phyloP scores from a whole-genome alignment of 2,113 vertebrate genomes.

The Cyphomyrus discorhynchus region DNA sequence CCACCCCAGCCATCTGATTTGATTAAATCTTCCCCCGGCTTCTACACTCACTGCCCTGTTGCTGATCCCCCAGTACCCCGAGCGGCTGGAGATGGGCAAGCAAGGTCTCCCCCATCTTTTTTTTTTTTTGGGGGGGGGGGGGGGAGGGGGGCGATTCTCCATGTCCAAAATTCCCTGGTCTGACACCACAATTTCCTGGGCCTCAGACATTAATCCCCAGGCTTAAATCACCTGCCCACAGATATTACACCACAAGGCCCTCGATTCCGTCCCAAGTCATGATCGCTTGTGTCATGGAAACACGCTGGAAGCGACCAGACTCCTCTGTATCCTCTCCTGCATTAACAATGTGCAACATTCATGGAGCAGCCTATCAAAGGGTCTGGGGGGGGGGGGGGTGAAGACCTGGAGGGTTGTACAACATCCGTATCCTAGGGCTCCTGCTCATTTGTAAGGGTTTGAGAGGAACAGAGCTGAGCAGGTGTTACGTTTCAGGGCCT shows the following conservation, averaged over 20 bases:
- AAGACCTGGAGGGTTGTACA: not conserved
- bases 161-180: not conserved
- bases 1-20: constrained; percentile 44
- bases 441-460: not conserved
- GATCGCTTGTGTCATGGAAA: not conserved
- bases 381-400: not conserved
- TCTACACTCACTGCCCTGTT: not conserved
- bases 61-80: constrained; percentile 3
- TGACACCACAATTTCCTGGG: not conserved
- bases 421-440: not conserved
- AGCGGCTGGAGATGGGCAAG: not conserved
- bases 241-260: not conserved
- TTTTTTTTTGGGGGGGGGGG: not conserved
- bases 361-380: not conserved
- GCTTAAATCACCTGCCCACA: not conserved
- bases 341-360: not conserved
- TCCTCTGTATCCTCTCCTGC: not conserved
- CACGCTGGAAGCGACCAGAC: not conserved
- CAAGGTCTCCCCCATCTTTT: not conserved
- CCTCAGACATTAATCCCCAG: not conserved
- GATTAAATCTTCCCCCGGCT: constrained; percentile 45
- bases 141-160: not conserved
- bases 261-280: not conserved
- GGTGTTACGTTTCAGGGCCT: not conserved
- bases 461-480: not conserved